Conservation (phyloP, 2,797 vertebrate genomes). For the Rallus crepitans region DNA sequence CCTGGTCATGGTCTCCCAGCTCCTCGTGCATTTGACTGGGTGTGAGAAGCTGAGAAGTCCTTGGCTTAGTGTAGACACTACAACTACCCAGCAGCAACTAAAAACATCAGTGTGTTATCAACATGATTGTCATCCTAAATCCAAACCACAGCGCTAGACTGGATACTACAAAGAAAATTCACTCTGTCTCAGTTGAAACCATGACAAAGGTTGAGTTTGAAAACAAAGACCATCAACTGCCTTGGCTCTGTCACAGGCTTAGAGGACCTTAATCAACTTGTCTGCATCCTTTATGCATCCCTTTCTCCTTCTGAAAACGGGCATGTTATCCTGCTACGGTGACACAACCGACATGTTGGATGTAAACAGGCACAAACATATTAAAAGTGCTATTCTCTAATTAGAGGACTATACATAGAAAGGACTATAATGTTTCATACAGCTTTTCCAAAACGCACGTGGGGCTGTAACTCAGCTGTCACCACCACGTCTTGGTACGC, state of each 20-base stretch:
- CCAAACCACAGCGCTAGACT: too few species aligned
- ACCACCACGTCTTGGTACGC: not conserved
- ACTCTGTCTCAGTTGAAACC: too few species aligned
- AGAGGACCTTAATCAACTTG: not conserved
- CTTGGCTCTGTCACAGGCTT: not conserved
- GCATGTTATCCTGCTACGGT: not conserved
- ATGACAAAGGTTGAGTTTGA: not conserved
- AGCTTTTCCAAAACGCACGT: not conserved
- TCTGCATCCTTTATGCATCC: not conserved
- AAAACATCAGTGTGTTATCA: too few species aligned
- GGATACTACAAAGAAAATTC: too few species aligned
- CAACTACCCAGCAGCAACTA: too few species aligned
- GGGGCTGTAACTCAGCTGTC: not conserved
- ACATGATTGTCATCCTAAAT: too few species aligned
- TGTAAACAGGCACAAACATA: not conserved
- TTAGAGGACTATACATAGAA: not conserved
- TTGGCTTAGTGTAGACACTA: too few species aligned
- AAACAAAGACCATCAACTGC: not conserved
- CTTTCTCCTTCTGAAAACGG: not conserved
- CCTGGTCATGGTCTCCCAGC: too few species aligned
- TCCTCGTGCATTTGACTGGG: too few species aligned
- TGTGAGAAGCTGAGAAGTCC: too few species aligned
- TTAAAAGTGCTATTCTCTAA: not conserved
- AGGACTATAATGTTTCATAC: not conserved
- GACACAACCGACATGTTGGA: rapidly evolving